Evolutionary conservation across 2,113 vertebrate genomes (phyloP).

Genomic region (Gasterosteus nipponicus): DNA sequence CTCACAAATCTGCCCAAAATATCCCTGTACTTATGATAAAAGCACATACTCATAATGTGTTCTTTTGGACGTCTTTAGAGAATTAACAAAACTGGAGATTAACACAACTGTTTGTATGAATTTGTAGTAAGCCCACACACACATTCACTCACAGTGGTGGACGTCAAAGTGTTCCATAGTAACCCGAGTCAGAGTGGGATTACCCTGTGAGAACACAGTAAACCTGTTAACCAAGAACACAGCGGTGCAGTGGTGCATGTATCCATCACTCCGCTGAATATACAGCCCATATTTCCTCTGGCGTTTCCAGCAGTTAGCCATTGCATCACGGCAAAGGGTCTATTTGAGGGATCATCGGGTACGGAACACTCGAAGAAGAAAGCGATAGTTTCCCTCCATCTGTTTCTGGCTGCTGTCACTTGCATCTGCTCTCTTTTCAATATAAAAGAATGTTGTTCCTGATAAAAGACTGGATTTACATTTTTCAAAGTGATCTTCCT

Average conservation of each 20-base stretch:
- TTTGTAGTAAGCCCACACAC: not conserved
- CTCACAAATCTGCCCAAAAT: not conserved
- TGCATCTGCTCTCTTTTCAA: constrained; percentile 32
- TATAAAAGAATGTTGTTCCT: not conserved
- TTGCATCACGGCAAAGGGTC: constrained; percentile 49
- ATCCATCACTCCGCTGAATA: constrained; percentile 45
- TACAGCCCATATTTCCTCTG: constrained; percentile 13
- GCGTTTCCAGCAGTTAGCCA: constrained; percentile 48
- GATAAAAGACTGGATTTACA: not conserved
- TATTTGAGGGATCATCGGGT: constrained; percentile 42
- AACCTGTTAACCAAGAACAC: constrained; percentile 58
- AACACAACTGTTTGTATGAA: not conserved
- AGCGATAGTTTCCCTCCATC: not conserved
- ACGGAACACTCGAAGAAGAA: constrained; percentile 33
- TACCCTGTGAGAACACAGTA: constrained; percentile 57
- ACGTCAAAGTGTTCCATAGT: constrained; percentile 20
- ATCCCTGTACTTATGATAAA: not conserved
- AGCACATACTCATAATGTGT: not conserved
- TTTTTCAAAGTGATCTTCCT: not conserved
- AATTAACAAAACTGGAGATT: not conserved
- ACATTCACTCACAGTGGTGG: not conserved
- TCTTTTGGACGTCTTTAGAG: not conserved
- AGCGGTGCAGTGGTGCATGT: constrained; percentile 44
- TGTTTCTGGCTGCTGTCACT: not conserved
- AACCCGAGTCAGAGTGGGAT: constrained; percentile 45